Evolutionary conservation across 1,140 invertebrate genomes (phyloP), one percentile per base, ranked within the genome.

Genomic region (Temnothorax nylanderi): DNA sequence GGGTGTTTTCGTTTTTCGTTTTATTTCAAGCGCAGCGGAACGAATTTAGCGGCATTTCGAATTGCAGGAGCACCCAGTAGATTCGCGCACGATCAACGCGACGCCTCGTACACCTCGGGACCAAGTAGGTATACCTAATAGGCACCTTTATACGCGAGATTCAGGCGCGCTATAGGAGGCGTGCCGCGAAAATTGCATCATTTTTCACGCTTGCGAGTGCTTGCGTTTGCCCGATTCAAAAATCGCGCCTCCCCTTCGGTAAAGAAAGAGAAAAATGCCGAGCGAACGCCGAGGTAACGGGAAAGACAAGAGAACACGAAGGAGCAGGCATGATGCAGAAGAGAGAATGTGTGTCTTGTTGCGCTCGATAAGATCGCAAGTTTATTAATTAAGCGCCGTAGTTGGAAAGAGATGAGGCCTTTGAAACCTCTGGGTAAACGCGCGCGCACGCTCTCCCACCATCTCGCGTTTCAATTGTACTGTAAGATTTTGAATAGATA

Each of bases 121-220:
- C 76, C 67, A 72, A 77, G 71, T 72, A 65, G 88, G 49, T 90
- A 90, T 75, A 60, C 67, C 89, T 90, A 90, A 90, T 90, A 90
- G 89, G 89, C 64, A 87, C 56, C 88, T 90, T 88, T 90, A 90
- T 90, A 88, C 89, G 74, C 80, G 89, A 88, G 89, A 91, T 82
- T 89, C 84, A 88, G 88, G 81, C 51, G 80, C 90, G 85, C 87
- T 76, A 91, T 91, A 87, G 90, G 90, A 89, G 87, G 77, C 88
- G 90, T 88, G 89, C 89, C 89, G 90, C 88, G 90, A 91, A 91
- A 91, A 91, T 91, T 91, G 90, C 90, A 82, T 89, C 89, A 91
- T 91, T 91, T 91, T 91, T 91, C 90, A 91, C 90, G 89, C 75
- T 72, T 62, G 82, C 84, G 69, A 78, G 64, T 26, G 74, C 67